These are phyloP conservation scores for Thymelicus lineola DNA, from an alignment of 2,888 invertebrate species.

Conservation along the genomic window DNA sequence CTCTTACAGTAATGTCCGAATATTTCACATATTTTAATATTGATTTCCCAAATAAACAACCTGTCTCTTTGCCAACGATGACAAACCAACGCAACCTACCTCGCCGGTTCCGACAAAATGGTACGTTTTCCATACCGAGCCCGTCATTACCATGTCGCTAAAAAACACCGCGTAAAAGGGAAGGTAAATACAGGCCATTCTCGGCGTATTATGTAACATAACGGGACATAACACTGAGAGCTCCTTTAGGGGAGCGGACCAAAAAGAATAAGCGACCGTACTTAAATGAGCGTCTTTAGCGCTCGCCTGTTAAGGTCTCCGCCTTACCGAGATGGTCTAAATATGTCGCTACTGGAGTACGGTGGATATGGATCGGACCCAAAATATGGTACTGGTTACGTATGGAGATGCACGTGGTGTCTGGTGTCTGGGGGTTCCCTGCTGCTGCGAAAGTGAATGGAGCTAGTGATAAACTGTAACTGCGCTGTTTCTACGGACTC, in stretches of 20 bases:
- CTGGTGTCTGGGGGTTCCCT: conserved; percentile 55
- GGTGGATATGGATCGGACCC: conserved; percentile 75
- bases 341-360: conserved; percentile 65
- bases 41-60: too few relatives aligned
- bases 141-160: conserved; percentile 46
- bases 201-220: conserved; percentile 56
- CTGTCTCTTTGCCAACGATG: background rate
- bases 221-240: conserved; percentile 45
- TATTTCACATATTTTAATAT: too few relatives aligned
- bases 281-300: conserved; percentile 70
- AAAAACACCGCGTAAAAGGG: conserved; percentile 51
- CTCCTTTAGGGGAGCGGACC: conserved; percentile 54
- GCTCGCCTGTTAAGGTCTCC: conserved; percentile 61
- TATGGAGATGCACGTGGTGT: conserved; percentile 77
- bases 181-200: conserved; percentile 57
- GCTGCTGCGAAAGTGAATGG: conserved; percentile 46
- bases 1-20: too few relatives aligned
- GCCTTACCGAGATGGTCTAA: conserved; percentile 68
- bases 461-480: background rate
- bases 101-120: conserved; percentile 4
- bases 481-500: too few relatives aligned
- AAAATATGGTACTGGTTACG: conserved; percentile 71
- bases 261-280: conserved; percentile 64
- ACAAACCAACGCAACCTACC: conserved; percentile 19
- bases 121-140: conserved; percentile 22